Evolutionary conservation across 2,888 invertebrate species (phyloP), one percentile per base, ranked within the genome.

Genomic region (Heterodera filipjevi): DNA sequence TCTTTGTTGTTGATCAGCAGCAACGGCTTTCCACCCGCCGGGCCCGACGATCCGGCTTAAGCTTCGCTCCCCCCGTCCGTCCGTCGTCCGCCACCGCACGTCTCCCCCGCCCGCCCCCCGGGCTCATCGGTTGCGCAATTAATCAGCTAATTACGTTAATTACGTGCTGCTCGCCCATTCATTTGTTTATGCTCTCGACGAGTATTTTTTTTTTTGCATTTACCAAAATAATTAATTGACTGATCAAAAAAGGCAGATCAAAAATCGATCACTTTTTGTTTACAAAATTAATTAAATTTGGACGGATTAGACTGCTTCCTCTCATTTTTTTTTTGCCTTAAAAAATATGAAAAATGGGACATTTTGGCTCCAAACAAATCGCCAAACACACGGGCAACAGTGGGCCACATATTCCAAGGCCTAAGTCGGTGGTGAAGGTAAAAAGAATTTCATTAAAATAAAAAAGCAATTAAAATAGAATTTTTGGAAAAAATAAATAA

Each of bases 311-410:
- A n/a, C n/a, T n/a, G n/a, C n/a, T n/a, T n/a, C n/a, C n/a, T n/a
- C n/a, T 19, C 22, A 22, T 22, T 22, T 53, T 53, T 19, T 59
- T 49, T 49, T 49, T 49, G 49, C 3, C 14, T 59, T n/a, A n/a
- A 59, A 59, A 59, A 59, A 59, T 59, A 27, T 27, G 27, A 59
- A 59, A 10, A 59, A 59, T 59, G 59, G 59, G 59, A 27, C 19
- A 59, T 59, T 59, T 59, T n/a, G 59, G 59, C 59, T 59, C 27
- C 59, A 59, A 59, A 59, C 59, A 59, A 59, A 59, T 59, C 59
- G 59, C 59, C 27, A 59, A 59, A 59, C n/a, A n/a, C n/a, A 27
- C 10, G 22, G 27, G 27, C 59, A 59, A n/a, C 6, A 59, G 27
- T 59, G 59, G 59, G 27, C 59, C 59, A 27, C 59, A 59, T 59